Conservation (phyloP, 2,113 vertebrate species). For the Plotosus lineatus region DNA sequence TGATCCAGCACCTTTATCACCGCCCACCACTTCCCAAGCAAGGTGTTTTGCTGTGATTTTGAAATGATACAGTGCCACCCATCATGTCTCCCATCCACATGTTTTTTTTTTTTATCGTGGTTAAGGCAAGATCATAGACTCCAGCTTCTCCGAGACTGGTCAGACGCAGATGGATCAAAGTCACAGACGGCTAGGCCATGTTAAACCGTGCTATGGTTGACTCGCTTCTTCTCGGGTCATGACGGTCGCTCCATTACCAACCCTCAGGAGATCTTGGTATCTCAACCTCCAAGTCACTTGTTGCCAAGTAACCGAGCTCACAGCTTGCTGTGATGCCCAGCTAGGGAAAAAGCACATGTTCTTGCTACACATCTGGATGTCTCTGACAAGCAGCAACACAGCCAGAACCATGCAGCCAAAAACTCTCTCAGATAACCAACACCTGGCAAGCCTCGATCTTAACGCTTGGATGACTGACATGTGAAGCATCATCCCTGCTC, state of each 20-base stretch:
- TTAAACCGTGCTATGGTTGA: conserved; percentile 33
- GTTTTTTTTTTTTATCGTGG: neutral
- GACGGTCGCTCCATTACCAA: conserved; percentile 40
- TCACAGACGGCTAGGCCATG: conserved; percentile 27
- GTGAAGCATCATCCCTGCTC: neutral
- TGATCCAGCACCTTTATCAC: too few relatives aligned
- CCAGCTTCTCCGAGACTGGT: conserved; percentile 9
- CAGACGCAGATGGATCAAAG: conserved; percentile 22
- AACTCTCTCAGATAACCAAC: conserved; percentile 18
- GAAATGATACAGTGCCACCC: too few relatives aligned
- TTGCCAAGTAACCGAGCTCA: conserved; percentile 46
- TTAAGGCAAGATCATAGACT: conserved; percentile 8
- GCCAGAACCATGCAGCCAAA: conserved; percentile 41
- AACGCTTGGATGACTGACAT: conserved; percentile 2
- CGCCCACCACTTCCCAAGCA: too few relatives aligned
- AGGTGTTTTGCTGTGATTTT: too few relatives aligned
- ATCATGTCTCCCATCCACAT: neutral
- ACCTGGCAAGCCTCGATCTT: neutral
- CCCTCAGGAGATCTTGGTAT: conserved; percentile 35
- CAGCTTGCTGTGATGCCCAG: conserved; percentile 29
- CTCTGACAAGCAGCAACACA: conserved; percentile 44
- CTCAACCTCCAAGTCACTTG: conserved; percentile 10
- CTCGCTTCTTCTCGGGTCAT: conserved; percentile 37
- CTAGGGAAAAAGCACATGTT: conserved; percentile 39
- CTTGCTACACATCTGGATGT: conserved; percentile 52